Conservation (phyloP, 2,113 vertebrate species). For the Protomyctophum bolini region DNA sequence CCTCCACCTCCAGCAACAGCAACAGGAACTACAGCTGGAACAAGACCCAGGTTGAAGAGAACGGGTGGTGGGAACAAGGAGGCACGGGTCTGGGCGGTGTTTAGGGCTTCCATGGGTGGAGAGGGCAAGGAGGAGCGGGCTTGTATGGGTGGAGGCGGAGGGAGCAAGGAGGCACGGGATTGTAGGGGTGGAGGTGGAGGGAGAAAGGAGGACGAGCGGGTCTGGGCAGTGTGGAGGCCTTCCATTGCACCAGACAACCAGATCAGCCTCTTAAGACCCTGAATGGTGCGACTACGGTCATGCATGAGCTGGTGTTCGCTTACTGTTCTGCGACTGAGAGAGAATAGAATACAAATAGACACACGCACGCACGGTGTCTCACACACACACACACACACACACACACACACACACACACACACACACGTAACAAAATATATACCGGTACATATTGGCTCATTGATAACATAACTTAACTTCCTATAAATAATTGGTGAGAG, state of each 20-base stretch:
- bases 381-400: too few species aligned
- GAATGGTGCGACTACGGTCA: conserved; percentile 76
- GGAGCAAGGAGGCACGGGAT: conserved; percentile 9
- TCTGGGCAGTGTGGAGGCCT: conserved; percentile 78
- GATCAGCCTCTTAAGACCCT: conserved; percentile 81
- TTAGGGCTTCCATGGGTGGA: background rate
- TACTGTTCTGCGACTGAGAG: conserved; percentile 78
- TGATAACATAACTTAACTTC: too few species aligned
- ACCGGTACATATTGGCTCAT: too few species aligned
- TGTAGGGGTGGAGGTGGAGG: background rate
- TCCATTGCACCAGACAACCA: conserved; percentile 82
- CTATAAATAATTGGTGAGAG: too few species aligned
- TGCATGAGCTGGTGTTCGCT: conserved; percentile 84
- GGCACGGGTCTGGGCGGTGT: background rate
- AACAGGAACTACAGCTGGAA: conserved; percentile 30
- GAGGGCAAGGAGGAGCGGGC: conserved; percentile 49
- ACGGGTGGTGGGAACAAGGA: conserved; percentile 18
- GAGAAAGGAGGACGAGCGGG: conserved; percentile 38
- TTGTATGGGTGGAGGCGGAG: conserved; percentile 51
- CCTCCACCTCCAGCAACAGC: conserved; percentile 7
- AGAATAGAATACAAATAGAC: background rate
- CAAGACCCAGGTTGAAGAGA: conserved; percentile 26
- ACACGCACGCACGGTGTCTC: too few species aligned
- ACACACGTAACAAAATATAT: too few species aligned
- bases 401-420: too few species aligned